Evolutionary conservation across 1,140 invertebrate species (phyloP).

Genomic region (Akabosia matsudoensis): DNA sequence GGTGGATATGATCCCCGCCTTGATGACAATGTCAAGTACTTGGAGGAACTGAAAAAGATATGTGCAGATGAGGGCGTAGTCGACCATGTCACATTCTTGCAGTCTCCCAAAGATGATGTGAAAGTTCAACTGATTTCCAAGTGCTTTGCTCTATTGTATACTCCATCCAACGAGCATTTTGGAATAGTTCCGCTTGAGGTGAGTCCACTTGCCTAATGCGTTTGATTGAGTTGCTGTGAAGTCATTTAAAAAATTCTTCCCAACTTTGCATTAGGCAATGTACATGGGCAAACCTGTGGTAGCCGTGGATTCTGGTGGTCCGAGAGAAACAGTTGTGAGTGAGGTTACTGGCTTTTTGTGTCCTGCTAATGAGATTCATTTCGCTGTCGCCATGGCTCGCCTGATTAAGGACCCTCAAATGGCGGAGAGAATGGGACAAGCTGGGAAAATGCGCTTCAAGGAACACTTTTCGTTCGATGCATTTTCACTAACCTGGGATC

Average conservation of each 20-base stretch:
- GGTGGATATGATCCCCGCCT: constrained; percentile 93
- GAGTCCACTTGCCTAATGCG: not conserved
- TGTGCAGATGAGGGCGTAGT: constrained; percentile 64
- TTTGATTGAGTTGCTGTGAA: too few relatives aligned
- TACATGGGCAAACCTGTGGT: constrained; percentile 87
- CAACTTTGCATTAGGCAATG: constrained; percentile 74
- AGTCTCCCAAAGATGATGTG: constrained; percentile 77
- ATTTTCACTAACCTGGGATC: constrained; percentile 56
- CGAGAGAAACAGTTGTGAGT: constrained; percentile 85
- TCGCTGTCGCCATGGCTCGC: constrained; percentile 74
- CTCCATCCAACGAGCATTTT: constrained; percentile 96
- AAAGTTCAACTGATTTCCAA: constrained; percentile 76
- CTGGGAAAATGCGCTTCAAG: constrained; percentile 67
- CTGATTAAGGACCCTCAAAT: constrained; percentile 60
- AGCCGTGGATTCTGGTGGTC: constrained; percentile 92
- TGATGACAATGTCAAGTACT: constrained; percentile 84
- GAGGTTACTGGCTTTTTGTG: constrained; percentile 87
- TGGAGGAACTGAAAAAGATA: constrained; percentile 68
- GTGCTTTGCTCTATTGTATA: constrained; percentile 83
- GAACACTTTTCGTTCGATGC: constrained; percentile 75
- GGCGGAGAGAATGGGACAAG: constrained; percentile 63
- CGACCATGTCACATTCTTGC: constrained; percentile 76
- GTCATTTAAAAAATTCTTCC: too few relatives aligned
- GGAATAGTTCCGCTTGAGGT: constrained; percentile 95
- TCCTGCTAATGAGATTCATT: constrained; percentile 63